Evolutionary conservation across 2,113 vertebrate species (phyloP).

Genomic region (Accipiter cooperii): DNA sequence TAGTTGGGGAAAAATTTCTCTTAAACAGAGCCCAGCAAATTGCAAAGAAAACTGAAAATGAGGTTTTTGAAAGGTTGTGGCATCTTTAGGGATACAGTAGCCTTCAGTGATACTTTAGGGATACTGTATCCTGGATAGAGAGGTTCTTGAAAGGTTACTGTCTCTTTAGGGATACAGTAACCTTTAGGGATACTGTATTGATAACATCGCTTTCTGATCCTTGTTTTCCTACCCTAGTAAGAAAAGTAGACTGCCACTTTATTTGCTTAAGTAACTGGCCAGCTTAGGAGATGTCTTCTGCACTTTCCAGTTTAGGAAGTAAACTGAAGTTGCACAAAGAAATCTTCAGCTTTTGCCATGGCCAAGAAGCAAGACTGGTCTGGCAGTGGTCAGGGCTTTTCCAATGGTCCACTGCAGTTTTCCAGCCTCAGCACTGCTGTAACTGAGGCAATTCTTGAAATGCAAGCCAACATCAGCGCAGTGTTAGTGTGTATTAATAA

Average conservation of each 20-base stretch:
- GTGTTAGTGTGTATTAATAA: background rate
- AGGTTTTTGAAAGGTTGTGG: background rate
- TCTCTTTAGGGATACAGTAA: background rate
- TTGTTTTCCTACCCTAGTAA: background rate
- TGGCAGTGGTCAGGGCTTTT: background rate
- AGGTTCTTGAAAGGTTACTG: background rate
- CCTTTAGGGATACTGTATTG: background rate
- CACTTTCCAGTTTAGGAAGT: background rate
- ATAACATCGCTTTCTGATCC: background rate
- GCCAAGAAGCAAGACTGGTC: background rate
- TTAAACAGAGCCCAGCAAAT: background rate
- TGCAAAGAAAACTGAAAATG: background rate
- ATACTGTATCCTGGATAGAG: background rate
- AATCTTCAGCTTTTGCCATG: background rate
- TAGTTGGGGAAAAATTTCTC: background rate
- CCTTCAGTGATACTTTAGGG: background rate
- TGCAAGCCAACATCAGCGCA: background rate
- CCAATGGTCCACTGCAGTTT: background rate
- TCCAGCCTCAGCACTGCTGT: background rate
- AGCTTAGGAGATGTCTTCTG: background rate
- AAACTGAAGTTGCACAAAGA: background rate
- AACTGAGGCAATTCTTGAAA: background rate
- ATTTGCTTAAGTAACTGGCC: background rate
- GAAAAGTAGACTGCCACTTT: background rate
- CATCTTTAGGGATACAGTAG: background rate